Conservation (phyloP, 2,113 vertebrate genomes). For the Melanerpes aurifrons region DNA sequence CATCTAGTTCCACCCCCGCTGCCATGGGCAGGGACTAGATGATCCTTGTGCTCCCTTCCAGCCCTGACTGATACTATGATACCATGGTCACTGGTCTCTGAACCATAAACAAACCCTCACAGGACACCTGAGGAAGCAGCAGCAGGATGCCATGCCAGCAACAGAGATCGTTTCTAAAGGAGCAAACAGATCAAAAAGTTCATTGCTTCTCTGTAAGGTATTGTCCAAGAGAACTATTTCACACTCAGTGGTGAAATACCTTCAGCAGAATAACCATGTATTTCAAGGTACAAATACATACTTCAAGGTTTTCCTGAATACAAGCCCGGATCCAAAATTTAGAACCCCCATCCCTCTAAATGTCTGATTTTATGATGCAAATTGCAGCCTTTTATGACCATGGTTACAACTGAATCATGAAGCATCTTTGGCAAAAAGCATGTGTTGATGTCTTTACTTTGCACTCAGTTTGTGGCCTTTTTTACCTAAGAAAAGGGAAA, state of each 20-base stretch:
- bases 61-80: too few species aligned
- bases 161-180: not conserved
- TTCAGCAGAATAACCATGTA: constrained; percentile 26
- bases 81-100: too few species aligned
- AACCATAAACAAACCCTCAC: not conserved
- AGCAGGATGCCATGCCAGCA: not conserved
- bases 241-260: not conserved
- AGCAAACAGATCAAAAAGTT: not conserved
- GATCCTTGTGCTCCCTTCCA: too few species aligned
- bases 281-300: not conserved
- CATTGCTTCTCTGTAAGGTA: not conserved
- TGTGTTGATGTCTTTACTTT: not conserved
- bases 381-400: not conserved
- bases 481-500: constrained; percentile 11
- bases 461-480: not conserved
- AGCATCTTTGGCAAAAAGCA: not conserved
- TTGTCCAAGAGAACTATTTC: not conserved
- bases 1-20: too few species aligned
- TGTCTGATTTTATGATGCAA: not conserved
- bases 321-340: not conserved
- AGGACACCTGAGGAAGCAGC: rapidly evolving
- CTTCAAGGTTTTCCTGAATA: not conserved
- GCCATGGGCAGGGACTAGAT: too few species aligned
- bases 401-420: not conserved
- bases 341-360: not conserved